Conservation (phyloP, 2,113 vertebrate genomes). For the Pygoscelis antarcticus region DNA sequence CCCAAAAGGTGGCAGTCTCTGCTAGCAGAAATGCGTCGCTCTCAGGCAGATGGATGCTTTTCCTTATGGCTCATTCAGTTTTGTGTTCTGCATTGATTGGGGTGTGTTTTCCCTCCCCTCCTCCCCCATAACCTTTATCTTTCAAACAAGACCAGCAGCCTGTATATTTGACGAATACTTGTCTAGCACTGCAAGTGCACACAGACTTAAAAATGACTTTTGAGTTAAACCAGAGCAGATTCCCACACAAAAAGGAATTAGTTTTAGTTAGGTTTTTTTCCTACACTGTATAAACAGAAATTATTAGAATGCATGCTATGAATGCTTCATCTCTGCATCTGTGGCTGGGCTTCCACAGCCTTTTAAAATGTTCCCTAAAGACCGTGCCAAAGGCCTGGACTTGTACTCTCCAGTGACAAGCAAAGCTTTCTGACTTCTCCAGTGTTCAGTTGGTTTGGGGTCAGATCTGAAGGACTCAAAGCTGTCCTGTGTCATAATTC, state of each 20-base stretch:
- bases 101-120: neutral
- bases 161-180: constrained; percentile 46
- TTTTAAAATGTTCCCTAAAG: neutral
- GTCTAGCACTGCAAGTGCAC: constrained; percentile 2
- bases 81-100: neutral
- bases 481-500: neutral
- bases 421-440: neutral
- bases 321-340: constrained; percentile 26
- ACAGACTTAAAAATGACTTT: neutral
- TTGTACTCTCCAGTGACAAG: neutral
- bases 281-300: constrained; percentile 16
- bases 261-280: neutral
- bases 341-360: neutral
- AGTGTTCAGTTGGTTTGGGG: neutral
- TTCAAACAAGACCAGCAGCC: constrained; percentile 14
- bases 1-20: constrained; percentile 70
- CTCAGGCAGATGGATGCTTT: neutral
- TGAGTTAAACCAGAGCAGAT: constrained; percentile 20
- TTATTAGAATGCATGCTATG: constrained; percentile 1
- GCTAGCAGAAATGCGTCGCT: neutral
- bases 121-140: constrained; percentile 45
- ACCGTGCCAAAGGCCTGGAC: neutral
- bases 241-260: constrained; percentile 24
- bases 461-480: neutral
- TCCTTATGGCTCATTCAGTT: neutral